Conservation (phyloP, 2,113 vertebrate species). For the Rhabdomys dilectus region DNA sequence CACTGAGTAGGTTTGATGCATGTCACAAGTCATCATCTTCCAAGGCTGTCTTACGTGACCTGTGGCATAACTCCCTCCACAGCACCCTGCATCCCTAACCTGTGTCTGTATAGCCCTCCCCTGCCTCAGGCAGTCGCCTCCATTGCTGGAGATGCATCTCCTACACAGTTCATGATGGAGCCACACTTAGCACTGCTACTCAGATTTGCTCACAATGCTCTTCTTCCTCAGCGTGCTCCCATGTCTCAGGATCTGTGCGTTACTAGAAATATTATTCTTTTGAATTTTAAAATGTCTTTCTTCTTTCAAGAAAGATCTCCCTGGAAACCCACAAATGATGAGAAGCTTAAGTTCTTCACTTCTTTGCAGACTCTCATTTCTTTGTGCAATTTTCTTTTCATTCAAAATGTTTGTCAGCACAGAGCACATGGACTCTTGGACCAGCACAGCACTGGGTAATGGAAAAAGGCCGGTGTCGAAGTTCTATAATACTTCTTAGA, state of each 20-base stretch:
- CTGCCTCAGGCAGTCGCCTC: background rate
- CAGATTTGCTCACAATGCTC: background rate
- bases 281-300: background rate
- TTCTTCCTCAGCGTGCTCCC: background rate
- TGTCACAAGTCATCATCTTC: background rate
- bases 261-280: background rate
- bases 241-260: no score
- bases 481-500: background rate
- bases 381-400: background rate
- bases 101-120: rapidly evolving
- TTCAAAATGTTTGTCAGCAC: background rate
- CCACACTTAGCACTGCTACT: rapidly evolving
- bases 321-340: background rate
- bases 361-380: background rate
- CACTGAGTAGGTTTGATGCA: background rate
- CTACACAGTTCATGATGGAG: rapidly evolving
- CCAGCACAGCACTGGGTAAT: background rate
- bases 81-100: background rate
- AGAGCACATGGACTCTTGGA: background rate
- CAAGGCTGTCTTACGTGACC: background rate
- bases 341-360: background rate
- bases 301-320: background rate
- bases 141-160: background rate
- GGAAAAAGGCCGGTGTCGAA: background rate
- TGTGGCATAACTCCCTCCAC: background rate